Conservation (phyloP, 2,113 vertebrate species). For the Macrotis lagotis region DNA sequence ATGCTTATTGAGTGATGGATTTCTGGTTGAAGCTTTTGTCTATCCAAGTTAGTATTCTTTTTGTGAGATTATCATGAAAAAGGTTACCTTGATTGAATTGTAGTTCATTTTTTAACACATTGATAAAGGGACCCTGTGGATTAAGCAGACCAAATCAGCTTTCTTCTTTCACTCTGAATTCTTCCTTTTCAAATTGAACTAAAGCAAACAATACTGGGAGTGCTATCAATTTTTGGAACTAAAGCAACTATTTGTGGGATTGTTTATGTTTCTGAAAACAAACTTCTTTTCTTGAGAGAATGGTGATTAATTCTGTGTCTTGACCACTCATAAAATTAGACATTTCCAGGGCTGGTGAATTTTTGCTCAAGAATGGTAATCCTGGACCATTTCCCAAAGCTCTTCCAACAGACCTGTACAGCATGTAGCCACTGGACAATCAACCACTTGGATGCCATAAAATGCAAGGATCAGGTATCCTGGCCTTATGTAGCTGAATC, state of each 20-base stretch:
- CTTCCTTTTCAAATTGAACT: slow-evolving; percentile 31
- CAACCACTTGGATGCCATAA: background rate
- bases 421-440: background rate
- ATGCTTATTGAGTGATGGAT: background rate
- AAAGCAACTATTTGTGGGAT: slow-evolving; percentile 7
- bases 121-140: background rate
- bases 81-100: background rate
- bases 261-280: background rate
- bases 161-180: slow-evolving; percentile 19
- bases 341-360: background rate
- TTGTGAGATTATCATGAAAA: slow-evolving; percentile 8
- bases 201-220: background rate
- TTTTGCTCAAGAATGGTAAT: background rate
- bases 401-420: background rate
- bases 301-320: background rate
- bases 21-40: background rate
- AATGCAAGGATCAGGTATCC: background rate
- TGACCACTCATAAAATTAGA: slow-evolving; percentile 2
- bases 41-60: background rate
- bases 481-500: background rate
- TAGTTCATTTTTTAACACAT: background rate
- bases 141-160: background rate
- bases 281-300: background rate
- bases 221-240: background rate
- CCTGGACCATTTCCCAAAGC: background rate